Evolutionary conservation across 2,888 invertebrate genomes (phyloP).

Genomic region (Stenodera caucasica): DNA sequence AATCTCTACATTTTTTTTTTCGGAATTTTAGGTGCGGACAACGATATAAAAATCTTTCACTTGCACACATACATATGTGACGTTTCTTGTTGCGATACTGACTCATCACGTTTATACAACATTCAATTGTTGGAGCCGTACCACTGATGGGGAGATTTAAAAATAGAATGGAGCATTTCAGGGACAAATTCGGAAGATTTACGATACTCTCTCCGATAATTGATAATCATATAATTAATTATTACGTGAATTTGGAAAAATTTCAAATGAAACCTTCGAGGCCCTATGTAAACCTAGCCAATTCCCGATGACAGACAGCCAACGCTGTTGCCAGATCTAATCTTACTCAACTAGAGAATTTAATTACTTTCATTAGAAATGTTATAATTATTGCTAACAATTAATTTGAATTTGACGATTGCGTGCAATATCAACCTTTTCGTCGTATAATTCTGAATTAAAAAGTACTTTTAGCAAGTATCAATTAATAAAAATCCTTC

Average conservation of each 20-base stretch:
- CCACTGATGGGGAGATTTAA: neutral
- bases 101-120: constrained; percentile 4
- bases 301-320: neutral
- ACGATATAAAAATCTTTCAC: neutral
- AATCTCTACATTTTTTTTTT: constrained; percentile 1
- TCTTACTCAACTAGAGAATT: too few relatives aligned
- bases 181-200: neutral
- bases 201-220: too few relatives aligned
- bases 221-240: neutral
- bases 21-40: constrained; percentile 2
- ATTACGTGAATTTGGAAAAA: neutral
- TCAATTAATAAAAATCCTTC: too few relatives aligned
- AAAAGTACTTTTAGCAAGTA: too few relatives aligned
- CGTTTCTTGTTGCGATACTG: constrained; percentile 4
- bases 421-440: too few relatives aligned
- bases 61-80: neutral
- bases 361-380: too few relatives aligned
- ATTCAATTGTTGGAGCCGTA: neutral
- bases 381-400: too few relatives aligned
- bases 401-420: too few relatives aligned
- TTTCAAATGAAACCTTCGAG: neutral
- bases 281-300: neutral
- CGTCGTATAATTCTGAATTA: too few relatives aligned
- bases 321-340: neutral
- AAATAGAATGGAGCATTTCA: neutral